phyloP scores from a whole-genome alignment of 2,113 vertebrate genomes.

The Salvator merianae region DNA sequence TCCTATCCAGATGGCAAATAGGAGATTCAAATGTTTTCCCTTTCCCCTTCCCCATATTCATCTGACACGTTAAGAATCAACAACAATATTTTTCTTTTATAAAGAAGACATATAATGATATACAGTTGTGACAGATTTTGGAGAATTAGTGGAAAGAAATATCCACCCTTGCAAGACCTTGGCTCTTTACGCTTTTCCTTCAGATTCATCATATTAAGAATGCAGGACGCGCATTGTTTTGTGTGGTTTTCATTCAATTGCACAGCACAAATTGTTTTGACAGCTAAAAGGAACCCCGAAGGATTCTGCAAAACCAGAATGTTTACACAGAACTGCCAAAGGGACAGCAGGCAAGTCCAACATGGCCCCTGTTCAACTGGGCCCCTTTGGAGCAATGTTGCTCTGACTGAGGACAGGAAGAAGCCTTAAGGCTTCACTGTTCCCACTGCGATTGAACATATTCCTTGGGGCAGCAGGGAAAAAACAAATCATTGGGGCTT shows the following conservation, averaged over 20 bases:
- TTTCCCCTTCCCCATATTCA: no score
- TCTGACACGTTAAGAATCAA: constrained; percentile 21
- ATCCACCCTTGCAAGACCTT: not conserved
- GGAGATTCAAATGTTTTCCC: no score
- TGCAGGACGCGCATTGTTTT: fast-evolving
- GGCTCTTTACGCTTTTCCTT: not conserved
- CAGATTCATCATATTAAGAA: fast-evolving
- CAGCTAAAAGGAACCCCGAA: constrained; percentile 45
- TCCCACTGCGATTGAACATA: not conserved
- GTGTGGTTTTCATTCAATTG: not conserved
- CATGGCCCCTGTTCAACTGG: not conserved
- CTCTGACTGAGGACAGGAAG: not conserved
- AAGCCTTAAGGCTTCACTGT: constrained; percentile 35
- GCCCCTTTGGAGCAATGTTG: constrained; percentile 12
- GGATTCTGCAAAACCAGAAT: constrained; percentile 38
- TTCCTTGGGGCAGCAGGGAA: constrained; percentile 8
- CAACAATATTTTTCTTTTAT: constrained; percentile 38
- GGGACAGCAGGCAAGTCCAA: not conserved
- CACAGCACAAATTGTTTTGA: constrained; percentile 47
- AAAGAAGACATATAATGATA: not conserved
- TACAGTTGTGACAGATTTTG: not conserved
- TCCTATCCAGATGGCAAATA: no score
- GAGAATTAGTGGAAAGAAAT: not conserved
- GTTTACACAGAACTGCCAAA: constrained; percentile 20
- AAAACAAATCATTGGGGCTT: no score